Evolutionary conservation across 2,113 vertebrate genomes (phyloP), one percentile per base, ranked within the genome.

Genomic region (Ctenodactylus gundi): DNA sequence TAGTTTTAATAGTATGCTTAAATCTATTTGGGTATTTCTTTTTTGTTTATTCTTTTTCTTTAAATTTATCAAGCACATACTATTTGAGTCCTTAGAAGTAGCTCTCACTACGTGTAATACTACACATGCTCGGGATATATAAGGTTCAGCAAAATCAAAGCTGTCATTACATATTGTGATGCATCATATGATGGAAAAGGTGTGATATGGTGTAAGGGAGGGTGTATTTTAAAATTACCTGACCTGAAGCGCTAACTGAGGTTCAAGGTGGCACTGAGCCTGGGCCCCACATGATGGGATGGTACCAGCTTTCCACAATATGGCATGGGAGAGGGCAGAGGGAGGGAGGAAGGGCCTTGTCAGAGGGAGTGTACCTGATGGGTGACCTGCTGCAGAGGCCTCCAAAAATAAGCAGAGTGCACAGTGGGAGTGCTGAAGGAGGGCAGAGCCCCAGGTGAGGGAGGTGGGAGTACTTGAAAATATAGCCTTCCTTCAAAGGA

Each of bases 1-100:
- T 90, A 18, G 8, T 85, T 92, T 94, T 91, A 92, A 27, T 91
- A 64, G 84, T 90, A 75, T 88, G 10, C 73, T 91, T 95, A 85
- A 75, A 73, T 44, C 21, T 70, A 68, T 72, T 36, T 84, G 62
- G 21, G 12, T 85, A 6, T 80, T 75, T 94, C 29, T 46, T 75
- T 80, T 83, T 73, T 18, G 7, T 44, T 21, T 44, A 6, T 80
- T 49, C 20, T 82, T 91, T 94, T 93, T 70, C 58, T 90, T 88
- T 64, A 82, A 81, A 57, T 92, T 41, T 93, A 76, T 83, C 96
- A 34, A 87, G 51, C 68, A 91, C 53, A 46, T 73, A 75, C 21
- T 44, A 23, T 60, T 65, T 75, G 8, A 86, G 18, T 84, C 57
- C 53, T 21, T 93, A 27, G 20, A 72, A 83, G 41, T 75, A 27